A percentile compares a stretch with the other conserved stretches of the same genome.
Evolutionary conservation across 64 coral and sea anemone genomes (phyloP).

Genomic region (Porites lutea): DNA sequence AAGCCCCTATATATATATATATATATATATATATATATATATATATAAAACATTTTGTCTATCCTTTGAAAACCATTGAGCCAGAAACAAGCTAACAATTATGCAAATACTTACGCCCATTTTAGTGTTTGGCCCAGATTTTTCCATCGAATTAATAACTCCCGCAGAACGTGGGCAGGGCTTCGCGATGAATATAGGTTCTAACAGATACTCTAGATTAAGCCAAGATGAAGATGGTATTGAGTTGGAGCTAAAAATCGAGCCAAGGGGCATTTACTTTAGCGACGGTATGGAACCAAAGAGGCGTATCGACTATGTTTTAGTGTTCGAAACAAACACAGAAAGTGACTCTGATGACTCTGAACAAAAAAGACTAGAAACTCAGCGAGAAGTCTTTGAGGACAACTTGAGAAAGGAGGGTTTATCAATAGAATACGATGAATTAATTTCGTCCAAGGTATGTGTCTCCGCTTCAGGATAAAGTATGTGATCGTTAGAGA

Average conservation of each 20-base stretch:
- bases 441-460: conserved; percentile 26
- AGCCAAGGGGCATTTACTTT: conserved; percentile 43
- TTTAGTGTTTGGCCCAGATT: not conserved
- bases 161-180: not conserved
- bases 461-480: not conserved
- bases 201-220: not conserved
- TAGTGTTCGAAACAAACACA: conserved; percentile 40
- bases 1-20: no score
- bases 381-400: conserved; percentile 29
- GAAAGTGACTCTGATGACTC: conserved; percentile 9
- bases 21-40: no score
- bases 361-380: not conserved
- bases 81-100: not conserved
- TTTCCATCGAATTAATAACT: not conserved
- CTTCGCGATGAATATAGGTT: not conserved
- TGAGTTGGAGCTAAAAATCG: not conserved
- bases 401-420: conserved; percentile 14
- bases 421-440: conserved; percentile 44
- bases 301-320: conserved; percentile 54
- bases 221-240: conserved; percentile 22
- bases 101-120: conserved; percentile 13
- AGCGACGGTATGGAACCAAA: conserved; percentile 1
- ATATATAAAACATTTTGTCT: no score
- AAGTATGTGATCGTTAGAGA: not conserved
- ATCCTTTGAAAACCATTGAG: not conserved